Conservation (phyloP, 2,888 invertebrate species). For the Aquatica leii region DNA sequence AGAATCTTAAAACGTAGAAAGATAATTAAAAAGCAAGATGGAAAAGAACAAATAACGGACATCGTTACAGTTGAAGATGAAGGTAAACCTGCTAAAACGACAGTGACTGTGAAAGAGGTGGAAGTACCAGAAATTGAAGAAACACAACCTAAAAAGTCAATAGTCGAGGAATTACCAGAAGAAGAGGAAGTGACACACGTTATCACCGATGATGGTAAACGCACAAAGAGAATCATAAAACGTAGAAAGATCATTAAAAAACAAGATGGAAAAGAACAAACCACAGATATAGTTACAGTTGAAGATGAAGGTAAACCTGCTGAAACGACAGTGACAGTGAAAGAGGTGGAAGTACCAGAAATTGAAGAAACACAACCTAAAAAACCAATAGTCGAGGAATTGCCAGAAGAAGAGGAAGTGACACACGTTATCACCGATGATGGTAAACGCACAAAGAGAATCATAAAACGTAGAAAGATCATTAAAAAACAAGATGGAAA, state of each 20-base stretch:
- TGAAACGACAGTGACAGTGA: conserved; percentile 44
- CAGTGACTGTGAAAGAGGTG: conserved; percentile 45
- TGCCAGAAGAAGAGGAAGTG: conserved; percentile 25
- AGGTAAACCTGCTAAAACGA: conserved; percentile 52
- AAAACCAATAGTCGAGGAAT: conserved; percentile 34
- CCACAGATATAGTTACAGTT: conserved; percentile 61
- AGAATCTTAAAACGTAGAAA: conserved; percentile 47
- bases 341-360: conserved; percentile 44
- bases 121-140: conserved; percentile 11
- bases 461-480: conserved; percentile 50
- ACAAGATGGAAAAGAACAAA: conserved; percentile 46
- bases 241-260: conserved; percentile 47
- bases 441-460: conserved; percentile 22
- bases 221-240: conserved; percentile 39
- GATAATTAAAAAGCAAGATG: conserved; percentile 47
- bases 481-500: conserved; percentile 52
- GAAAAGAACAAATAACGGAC: conserved; percentile 48
- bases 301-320: conserved; percentile 59
- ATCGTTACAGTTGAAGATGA: conserved; percentile 48
- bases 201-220: background rate
- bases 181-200: conserved; percentile 34
- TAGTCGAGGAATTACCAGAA: conserved; percentile 24
- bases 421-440: conserved; percentile 52
- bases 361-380: conserved; percentile 44
- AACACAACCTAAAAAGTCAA: conserved; percentile 36